Percentiles rank a stretch among this genome's conserved stretches.
Conservation (phyloP, 2,113 vertebrate species). For the Lynx canadensis region DNA sequence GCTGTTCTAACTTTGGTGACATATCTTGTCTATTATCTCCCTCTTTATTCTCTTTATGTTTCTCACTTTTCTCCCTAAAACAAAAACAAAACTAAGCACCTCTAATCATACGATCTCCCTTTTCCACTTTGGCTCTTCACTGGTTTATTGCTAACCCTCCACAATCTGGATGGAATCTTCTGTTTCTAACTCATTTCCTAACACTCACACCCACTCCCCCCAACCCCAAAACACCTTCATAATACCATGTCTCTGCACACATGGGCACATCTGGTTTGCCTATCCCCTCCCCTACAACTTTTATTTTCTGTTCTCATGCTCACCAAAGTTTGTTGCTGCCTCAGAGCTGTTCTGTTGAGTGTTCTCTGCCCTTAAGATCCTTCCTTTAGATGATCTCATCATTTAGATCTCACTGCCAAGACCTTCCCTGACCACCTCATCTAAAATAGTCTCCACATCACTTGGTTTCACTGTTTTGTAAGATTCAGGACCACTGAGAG, state of each 20-base stretch:
- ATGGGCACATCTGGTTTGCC: background rate
- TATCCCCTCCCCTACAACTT: background rate
- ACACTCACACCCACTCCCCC: background rate
- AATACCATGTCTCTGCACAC: background rate
- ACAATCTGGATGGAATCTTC: background rate
- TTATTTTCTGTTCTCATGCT: background rate
- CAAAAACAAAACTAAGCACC: background rate
- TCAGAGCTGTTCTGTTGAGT: background rate
- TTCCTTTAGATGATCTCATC: background rate
- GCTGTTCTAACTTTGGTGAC: background rate
- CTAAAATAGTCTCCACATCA: background rate
- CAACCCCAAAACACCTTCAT: background rate
- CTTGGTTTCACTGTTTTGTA: background rate
- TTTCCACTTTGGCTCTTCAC: background rate
- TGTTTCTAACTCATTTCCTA: background rate
- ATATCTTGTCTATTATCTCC: background rate
- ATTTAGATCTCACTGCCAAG: background rate
- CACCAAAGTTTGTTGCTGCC: background rate
- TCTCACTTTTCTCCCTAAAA: slow-evolving; percentile 3
- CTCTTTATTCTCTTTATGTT: background rate
- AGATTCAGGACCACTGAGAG: background rate
- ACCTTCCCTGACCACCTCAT: background rate
- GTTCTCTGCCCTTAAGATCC: background rate
- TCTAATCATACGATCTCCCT: background rate
- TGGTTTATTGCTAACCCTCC: background rate